Evolutionary conservation across 2,113 vertebrate genomes (phyloP).

Genomic region (Pomatostomus ruficeps): DNA sequence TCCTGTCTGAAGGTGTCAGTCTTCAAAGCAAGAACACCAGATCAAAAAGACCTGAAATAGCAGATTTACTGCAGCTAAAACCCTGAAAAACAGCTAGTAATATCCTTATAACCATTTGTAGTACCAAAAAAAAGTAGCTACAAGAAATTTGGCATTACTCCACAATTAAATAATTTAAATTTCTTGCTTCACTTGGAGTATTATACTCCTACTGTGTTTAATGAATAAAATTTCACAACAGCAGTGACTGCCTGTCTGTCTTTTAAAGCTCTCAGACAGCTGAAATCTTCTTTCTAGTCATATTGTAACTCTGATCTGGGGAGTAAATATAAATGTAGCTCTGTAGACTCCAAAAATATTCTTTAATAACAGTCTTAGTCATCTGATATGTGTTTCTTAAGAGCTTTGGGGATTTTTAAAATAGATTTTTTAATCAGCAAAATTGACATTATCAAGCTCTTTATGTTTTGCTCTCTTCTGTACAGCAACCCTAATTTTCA

Average conservation of each 20-base stretch:
- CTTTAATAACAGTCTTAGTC: neutral
- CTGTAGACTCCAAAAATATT: neutral
- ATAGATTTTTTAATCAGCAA: neutral
- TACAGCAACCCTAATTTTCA: neutral
- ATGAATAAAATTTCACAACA: neutral
- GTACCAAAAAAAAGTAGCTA: neutral
- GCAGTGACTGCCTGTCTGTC: neutral
- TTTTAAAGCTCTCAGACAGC: neutral
- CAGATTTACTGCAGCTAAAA: neutral
- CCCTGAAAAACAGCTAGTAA: neutral
- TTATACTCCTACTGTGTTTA: neutral
- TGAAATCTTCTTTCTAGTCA: neutral
- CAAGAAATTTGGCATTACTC: neutral
- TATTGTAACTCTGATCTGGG: neutral
- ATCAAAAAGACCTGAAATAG: neutral
- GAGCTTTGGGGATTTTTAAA: neutral
- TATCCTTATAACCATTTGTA: neutral
- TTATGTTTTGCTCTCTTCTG: neutral
- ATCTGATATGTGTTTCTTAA: neutral
- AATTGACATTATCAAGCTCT: neutral
- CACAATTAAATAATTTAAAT: neutral
- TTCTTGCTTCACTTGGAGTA: neutral
- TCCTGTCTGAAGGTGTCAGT: neutral
- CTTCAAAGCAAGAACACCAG: neutral
- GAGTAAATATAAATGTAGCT: neutral